phyloP scores from a whole-genome alignment of 2,797 vertebrate species.

The Urocyon cinereoargenteus region DNA sequence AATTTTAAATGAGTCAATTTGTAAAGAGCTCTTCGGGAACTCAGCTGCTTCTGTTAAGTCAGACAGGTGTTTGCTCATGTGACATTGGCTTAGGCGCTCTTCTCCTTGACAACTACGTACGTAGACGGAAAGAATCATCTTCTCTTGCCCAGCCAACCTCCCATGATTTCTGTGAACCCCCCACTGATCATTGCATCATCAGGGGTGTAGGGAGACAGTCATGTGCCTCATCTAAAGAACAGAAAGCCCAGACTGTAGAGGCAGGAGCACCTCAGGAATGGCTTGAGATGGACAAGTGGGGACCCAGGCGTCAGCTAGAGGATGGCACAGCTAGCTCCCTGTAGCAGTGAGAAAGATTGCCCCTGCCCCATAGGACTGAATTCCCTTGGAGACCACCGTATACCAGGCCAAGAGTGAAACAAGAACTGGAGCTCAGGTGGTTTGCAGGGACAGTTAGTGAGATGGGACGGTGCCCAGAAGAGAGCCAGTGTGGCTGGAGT shows the following conservation, averaged over 20 bases:
- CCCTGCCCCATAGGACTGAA: not conserved
- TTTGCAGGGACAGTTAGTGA: not conserved
- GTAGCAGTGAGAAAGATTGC: not conserved
- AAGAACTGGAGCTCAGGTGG: not conserved
- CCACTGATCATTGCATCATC: not conserved
- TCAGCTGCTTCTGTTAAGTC: not conserved
- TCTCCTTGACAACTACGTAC: not conserved
- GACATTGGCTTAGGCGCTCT: fast-evolving
- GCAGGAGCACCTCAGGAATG: not conserved
- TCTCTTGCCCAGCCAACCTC: not conserved
- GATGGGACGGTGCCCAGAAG: not conserved
- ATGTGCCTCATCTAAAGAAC: not conserved
- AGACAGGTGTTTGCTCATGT: not conserved
- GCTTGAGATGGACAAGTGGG: not conserved
- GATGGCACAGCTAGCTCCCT: not conserved
- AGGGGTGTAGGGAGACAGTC: not conserved
- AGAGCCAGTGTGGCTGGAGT: too few species aligned
- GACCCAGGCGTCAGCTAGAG: not conserved
- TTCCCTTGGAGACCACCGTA: not conserved
- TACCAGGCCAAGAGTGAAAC: not conserved
- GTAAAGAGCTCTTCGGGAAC: not conserved
- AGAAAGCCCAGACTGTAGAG: not conserved
- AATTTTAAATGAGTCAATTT: not conserved
- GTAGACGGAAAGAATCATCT: not conserved
- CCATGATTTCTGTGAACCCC: not conserved